Conservation (phyloP, 2,888 invertebrate genomes). For the Amblyjoppa proteus region DNA sequence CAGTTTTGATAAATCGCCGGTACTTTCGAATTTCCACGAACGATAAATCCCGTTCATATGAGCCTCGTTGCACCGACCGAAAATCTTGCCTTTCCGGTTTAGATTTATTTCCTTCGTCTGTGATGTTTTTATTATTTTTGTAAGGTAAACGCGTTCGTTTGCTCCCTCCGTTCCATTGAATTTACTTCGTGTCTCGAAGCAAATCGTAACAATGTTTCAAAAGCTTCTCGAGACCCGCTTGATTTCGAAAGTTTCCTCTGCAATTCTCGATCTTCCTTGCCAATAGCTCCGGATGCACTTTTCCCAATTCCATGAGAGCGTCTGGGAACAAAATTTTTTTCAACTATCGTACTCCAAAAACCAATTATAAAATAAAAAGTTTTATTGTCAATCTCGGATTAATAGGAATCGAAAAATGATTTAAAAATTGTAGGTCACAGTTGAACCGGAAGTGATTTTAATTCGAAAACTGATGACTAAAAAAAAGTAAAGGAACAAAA, state of each 20-base stretch:
- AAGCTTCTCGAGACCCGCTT: conserved; percentile 83
- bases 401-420: too few relatives aligned
- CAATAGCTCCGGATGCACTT: conserved; percentile 86
- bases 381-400: conserved; percentile 44
- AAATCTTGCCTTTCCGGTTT: background rate
- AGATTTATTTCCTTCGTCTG: background rate
- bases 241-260: conserved; percentile 88
- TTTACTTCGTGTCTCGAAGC: conserved; percentile 28
- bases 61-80: background rate
- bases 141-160: background rate
- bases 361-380: conserved; percentile 17
- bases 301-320: conserved; percentile 86
- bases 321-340: conserved; percentile 83
- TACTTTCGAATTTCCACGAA: background rate
- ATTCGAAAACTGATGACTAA: too few relatives aligned
- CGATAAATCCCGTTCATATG: background rate
- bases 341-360: background rate
- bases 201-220: conserved; percentile 73
- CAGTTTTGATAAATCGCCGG: background rate
- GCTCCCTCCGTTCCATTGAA: background rate
- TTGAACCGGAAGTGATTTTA: too few relatives aligned
- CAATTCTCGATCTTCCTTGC: conserved; percentile 88
- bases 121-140: background rate
- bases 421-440: too few relatives aligned
- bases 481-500: too few relatives aligned